Evolutionary conservation across 2,888 invertebrate species (phyloP).

Genomic region (Tetramorium bicarinatum): DNA sequence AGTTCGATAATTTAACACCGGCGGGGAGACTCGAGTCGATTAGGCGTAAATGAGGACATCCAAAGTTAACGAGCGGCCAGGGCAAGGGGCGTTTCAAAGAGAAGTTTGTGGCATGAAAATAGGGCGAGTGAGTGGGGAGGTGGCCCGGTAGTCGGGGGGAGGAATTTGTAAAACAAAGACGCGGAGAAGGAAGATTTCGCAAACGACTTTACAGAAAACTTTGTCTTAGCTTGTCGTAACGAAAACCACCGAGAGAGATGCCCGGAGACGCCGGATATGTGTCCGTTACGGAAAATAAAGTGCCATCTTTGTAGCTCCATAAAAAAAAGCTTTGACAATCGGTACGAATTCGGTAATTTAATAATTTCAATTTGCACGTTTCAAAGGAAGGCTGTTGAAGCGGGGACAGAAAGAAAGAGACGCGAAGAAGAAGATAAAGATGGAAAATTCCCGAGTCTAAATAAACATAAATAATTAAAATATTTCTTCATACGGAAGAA

Average conservation of each 20-base stretch:
- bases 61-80: slow-evolving; percentile 73
- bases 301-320: neutral
- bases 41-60: slow-evolving; percentile 75
- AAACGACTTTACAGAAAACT: slow-evolving; percentile 57
- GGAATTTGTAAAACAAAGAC: slow-evolving; percentile 42
- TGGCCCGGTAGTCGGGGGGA: slow-evolving; percentile 2
- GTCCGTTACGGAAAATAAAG: neutral
- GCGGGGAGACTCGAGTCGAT: slow-evolving; percentile 70
- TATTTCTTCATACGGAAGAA: neutral
- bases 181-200: slow-evolving; percentile 39
- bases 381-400: neutral
- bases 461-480: neutral
- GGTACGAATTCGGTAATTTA: neutral
- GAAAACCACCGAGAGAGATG: slow-evolving; percentile 27
- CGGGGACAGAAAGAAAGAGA: neutral
- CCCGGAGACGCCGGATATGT: neutral
- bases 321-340: neutral
- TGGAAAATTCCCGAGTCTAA: neutral
- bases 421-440: too few species aligned
- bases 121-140: slow-evolving; percentile 14
- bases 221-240: slow-evolving; percentile 40
- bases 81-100: slow-evolving; percentile 68
- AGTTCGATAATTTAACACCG: slow-evolving; percentile 71
- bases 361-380: neutral
- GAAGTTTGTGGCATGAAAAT: slow-evolving; percentile 63